phyloP scores from a whole-genome alignment of 2,888 invertebrate genomes.

The Zaprionus bogoriensis region DNA sequence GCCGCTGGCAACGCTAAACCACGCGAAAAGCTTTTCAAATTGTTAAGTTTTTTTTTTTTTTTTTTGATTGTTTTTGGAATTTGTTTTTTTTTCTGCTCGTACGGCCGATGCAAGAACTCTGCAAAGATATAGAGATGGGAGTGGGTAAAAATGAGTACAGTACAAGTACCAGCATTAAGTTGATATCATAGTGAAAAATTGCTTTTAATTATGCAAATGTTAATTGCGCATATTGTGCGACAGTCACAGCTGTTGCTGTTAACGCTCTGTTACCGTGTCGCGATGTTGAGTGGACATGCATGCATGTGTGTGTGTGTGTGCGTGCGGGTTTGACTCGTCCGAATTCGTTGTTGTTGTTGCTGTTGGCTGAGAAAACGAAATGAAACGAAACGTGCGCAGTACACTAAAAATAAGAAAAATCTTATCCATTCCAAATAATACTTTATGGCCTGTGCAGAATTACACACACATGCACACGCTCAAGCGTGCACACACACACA shows the following conservation, averaged over 20 bases:
- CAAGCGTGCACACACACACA: background rate
- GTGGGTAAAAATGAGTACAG: background rate
- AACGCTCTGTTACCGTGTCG: conserved; percentile 34
- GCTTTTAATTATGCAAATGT: conserved; percentile 23
- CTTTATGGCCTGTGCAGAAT: conserved; percentile 15
- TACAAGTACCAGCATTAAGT: background rate
- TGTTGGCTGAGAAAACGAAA: conserved; percentile 28
- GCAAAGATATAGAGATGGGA: conserved; percentile 29
- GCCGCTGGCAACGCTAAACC: conserved; percentile 54
- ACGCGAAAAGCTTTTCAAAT: conserved; percentile 26
- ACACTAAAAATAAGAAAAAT: conserved; percentile 35
- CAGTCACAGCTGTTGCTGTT: conserved; percentile 38
- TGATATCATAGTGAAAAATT: background rate
- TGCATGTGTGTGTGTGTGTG: conserved; percentile 1
- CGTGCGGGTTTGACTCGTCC: conserved; percentile 1
- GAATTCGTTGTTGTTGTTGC: conserved; percentile 20
- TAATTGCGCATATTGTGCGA: conserved; percentile 34
- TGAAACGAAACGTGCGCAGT: conserved; percentile 54
- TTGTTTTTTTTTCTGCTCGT: conserved; percentile 13
- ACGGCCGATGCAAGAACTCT: conserved; percentile 43
- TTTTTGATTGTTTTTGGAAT: conserved; percentile 3
- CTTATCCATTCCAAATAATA: conserved; percentile 18
- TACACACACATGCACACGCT: background rate
- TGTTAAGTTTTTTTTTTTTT: conserved; percentile 9
- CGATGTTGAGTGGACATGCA: background rate